A percentile compares a stretch with the other conserved stretches of the same genome.
These are phyloP conservation scores for Acromyrmex charruanus DNA, from an alignment of 1,140 invertebrate species.

Conservation along the genomic window DNA sequence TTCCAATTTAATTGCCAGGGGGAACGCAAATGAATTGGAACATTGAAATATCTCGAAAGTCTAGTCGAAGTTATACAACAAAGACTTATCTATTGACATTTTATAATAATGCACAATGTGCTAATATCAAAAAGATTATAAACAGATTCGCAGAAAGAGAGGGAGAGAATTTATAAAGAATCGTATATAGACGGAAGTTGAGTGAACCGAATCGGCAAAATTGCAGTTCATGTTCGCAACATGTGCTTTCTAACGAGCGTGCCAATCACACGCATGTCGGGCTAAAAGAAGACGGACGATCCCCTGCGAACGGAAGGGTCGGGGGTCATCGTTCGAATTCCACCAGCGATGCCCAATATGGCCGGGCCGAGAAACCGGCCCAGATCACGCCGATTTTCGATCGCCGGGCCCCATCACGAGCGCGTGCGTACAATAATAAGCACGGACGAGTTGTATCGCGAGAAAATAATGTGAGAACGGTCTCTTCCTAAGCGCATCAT, in stretches of 20 bases:
- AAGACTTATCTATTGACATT: neutral
- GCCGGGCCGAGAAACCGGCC: conserved; percentile 39
- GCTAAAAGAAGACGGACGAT: conserved; percentile 54
- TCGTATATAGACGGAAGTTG: neutral
- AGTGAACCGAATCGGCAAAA: conserved; percentile 31
- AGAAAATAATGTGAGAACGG: conserved; percentile 79
- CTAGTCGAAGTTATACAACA: neutral
- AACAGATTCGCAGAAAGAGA: neutral
- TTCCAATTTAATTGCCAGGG: conserved; percentile 49
- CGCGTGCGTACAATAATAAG: conserved; percentile 68
- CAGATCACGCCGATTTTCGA: conserved; percentile 69
- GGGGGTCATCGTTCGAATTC: conserved; percentile 56
- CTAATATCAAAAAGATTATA: neutral
- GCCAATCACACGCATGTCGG: conserved; percentile 50
- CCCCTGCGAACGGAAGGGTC: conserved; percentile 39
- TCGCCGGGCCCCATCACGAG: conserved; percentile 43
- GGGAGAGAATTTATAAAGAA: conserved; percentile 1
- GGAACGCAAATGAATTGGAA: conserved; percentile 30
- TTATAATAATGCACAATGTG: neutral
- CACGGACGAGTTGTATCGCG: conserved; percentile 64
- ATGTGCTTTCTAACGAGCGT: conserved; percentile 55
- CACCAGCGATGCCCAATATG: conserved; percentile 47
- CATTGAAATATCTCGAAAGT: conserved; percentile 24
- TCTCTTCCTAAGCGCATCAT: conserved; percentile 73
- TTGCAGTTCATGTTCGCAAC: conserved; percentile 29